A percentile compares a stretch with the other conserved stretches of the same genome.
These are phyloP conservation scores for Lagria hirta DNA, from an alignment of 2,888 invertebrate genomes.

Conservation along the genomic window DNA sequence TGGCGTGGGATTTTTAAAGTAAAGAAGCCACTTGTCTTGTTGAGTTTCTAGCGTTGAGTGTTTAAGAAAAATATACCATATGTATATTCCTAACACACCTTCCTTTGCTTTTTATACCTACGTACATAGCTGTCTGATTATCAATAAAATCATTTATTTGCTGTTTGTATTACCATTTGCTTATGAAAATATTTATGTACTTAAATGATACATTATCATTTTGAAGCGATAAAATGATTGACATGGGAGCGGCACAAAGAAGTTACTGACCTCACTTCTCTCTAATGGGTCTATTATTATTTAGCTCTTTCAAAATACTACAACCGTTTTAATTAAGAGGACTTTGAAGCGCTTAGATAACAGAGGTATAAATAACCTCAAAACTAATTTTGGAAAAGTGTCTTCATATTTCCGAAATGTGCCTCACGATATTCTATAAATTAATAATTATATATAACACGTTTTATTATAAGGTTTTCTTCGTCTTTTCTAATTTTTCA, in stretches of 20 bases:
- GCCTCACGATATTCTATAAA: too few relatives aligned
- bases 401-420: too few relatives aligned
- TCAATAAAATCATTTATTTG: conserved; percentile 25
- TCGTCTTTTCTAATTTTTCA: too few relatives aligned
- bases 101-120: too few relatives aligned
- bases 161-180: conserved; percentile 22
- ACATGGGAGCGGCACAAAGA: conserved; percentile 14
- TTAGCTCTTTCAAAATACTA: conserved; percentile 12
- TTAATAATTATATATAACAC: too few relatives aligned
- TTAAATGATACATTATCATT: conserved; percentile 18
- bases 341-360: too few relatives aligned
- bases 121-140: conserved; percentile 4
- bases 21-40: conserved; percentile 24
- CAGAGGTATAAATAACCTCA: too few relatives aligned
- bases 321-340: conserved; percentile 18
- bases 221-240: conserved; percentile 20
- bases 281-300: conserved; percentile 14
- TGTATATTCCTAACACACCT: conserved; percentile 11
- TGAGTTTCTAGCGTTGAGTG: conserved; percentile 18
- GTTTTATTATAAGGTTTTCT: too few relatives aligned
- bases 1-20: conserved; percentile 34
- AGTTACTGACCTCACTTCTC: conserved; percentile 14
- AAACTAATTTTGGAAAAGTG: too few relatives aligned
- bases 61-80: conserved; percentile 21
- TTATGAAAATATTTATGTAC: conserved; percentile 16